Conservation (phyloP, 1,140 invertebrate species). For the Cheumatopsyche charites region DNA sequence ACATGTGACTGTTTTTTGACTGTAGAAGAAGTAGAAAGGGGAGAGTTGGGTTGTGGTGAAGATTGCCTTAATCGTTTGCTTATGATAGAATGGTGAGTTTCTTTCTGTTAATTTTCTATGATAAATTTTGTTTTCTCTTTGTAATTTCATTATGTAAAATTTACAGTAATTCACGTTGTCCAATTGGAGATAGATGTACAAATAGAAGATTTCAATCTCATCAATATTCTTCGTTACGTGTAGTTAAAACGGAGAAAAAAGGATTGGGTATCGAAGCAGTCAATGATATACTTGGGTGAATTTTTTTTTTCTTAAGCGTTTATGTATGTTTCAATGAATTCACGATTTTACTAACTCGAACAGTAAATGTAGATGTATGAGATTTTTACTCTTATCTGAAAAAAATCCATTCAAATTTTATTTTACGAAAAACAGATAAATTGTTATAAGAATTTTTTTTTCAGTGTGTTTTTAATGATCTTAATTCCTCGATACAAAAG, state of each 20-base stretch:
- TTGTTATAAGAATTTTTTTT: no score
- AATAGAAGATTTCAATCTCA: conserved; percentile 93
- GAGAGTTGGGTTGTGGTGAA: conserved; percentile 88
- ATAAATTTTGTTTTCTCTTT: conserved; percentile 13
- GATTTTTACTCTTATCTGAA: neutral
- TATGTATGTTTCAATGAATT: no score
- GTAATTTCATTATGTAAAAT: conserved; percentile 46
- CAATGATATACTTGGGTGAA: conserved; percentile 75
- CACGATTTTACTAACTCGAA: no score
- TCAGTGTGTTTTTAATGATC: no score
- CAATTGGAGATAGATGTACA: conserved; percentile 85
- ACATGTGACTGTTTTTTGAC: conserved; percentile 93
- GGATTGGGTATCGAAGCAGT: conserved; percentile 89
- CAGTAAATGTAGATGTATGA: conserved; percentile 21
- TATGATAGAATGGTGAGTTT: conserved; percentile 93
- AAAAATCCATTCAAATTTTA: no score
- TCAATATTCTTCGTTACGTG: conserved; percentile 82
- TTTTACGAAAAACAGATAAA: no score
- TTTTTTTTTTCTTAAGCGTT: no score
- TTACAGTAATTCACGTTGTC: conserved; percentile 86
- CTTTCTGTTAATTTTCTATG: neutral
- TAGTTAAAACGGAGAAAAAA: conserved; percentile 92
- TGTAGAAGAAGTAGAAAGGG: conserved; percentile 83
- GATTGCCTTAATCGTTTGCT: conserved; percentile 96
- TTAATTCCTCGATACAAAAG: no score